Base-by-base conservation (phyloP, 2,797 vertebrate species). In the Coregonus sp. region DNA sequence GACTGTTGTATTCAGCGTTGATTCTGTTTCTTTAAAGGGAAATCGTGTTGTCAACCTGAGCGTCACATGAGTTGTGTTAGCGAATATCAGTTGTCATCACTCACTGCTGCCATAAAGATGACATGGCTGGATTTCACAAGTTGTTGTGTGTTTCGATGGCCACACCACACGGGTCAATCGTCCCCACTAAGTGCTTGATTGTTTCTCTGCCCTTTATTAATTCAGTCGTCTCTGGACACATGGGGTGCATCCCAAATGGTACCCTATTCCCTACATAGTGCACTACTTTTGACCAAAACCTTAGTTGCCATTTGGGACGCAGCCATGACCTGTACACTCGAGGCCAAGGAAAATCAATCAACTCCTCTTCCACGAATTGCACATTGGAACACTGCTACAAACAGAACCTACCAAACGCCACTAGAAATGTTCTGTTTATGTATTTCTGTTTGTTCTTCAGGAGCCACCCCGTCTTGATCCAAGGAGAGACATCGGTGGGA, bases 401-500 rank as follows among this genome's bases (percentile, higher is more conserved):
- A 16, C 25, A 1, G 1, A 31, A 9, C 7, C 12, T 54, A 4
- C 40, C 54, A 40, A 56, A 63, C 9, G 16, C 7, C 9, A 7
- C 6, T n/a, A 5, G 18, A 9, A 1, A 1, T 11, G 51, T 35
- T 78, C 63, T 7, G 33, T 78, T 40, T 71, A 31, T 50, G 18
- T 75, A 40, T 33, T 47, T 47, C 40, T 47, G 40, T 47, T 70
- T n/a, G 67, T 50, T 52, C 70, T 89, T 82, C 89, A 99, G 98
- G 87, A 95, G 89, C 75, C 96, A 99, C 74, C 97, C 98, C 0
- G 96, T 99, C 73, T 92, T 99, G 82, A 95, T 99, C 83, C 98
- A 99, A 86, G 98, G 98, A 63, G 96, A 98, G 89, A 99, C 98
- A 0, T 99, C 98, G 0, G 96, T 99, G 84, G 98, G 98, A 72